Conservation (phyloP, 2,888 invertebrate genomes). For the Lycophotia porphyrea region DNA sequence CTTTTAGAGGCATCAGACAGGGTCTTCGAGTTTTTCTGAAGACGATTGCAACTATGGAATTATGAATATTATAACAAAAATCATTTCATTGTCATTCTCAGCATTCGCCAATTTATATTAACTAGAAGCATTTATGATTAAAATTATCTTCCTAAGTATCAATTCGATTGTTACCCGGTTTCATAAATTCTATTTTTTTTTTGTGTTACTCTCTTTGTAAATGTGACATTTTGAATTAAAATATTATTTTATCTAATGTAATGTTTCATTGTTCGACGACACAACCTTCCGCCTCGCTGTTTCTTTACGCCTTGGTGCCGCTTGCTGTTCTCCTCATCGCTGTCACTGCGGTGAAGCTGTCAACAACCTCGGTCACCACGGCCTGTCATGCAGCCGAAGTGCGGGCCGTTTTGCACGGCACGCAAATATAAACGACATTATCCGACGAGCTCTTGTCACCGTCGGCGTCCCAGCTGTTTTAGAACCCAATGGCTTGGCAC, state of each 20-base stretch:
- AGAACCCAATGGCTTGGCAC: no score
- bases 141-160: background rate
- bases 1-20: no score
- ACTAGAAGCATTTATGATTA: background rate
- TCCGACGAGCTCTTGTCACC: no score
- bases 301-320: no score
- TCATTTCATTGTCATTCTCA: background rate
- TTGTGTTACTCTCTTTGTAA: background rate
- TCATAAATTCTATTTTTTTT: background rate
- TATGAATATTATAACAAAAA: background rate
- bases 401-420: no score
- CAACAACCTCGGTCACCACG: no score
- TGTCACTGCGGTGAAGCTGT: no score
- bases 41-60: background rate
- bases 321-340: no score
- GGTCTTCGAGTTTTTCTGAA: background rate
- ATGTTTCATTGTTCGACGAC: background rate
- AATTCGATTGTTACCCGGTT: background rate
- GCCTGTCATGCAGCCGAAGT: no score
- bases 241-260: background rate
- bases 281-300: no score
- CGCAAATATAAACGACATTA: no score
- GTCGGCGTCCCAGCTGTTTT: no score
- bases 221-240: background rate
- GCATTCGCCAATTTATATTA: background rate